Evolutionary conservation across 2,888 invertebrate genomes (phyloP).

Genomic region (Linyphia triangularis): DNA sequence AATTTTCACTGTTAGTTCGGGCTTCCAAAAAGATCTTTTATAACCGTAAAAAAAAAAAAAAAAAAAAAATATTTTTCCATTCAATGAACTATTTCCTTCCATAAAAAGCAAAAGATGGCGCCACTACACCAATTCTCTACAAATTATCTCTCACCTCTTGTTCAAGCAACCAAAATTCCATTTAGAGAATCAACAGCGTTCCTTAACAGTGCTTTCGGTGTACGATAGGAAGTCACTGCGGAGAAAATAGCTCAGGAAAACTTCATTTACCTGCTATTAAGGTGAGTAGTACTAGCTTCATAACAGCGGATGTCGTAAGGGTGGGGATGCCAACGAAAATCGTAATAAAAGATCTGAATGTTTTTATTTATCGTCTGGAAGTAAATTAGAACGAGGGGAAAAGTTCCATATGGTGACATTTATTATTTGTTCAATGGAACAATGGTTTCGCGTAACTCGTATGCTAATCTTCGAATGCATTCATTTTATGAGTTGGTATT

Average conservation of each 20-base stretch:
- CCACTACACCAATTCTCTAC: conserved; percentile 10
- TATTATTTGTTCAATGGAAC: not conserved
- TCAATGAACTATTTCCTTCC: no score
- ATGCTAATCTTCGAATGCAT: not conserved
- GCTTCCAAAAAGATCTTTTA: no score
- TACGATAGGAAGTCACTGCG: not conserved
- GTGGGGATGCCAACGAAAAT: not conserved
- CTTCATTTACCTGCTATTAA: conserved; percentile 8
- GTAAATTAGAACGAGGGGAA: not conserved
- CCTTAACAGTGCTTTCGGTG: conserved; percentile 21
- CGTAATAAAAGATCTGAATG: not conserved
- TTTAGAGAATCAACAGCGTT: conserved; percentile 1
- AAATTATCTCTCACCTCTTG: not conserved
- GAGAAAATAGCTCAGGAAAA: not conserved
- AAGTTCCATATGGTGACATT: conserved; percentile 35
- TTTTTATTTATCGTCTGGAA: not conserved
- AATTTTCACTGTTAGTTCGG: no score
- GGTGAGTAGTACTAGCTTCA: conserved; percentile 14
- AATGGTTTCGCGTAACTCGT: not conserved
- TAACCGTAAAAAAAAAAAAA: no score
- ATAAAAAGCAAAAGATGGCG: conserved; percentile 32
- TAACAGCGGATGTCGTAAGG: not conserved
- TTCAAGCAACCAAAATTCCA: not conserved
- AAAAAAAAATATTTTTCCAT: no score
- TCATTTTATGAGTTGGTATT: not conserved